phyloP scores from a whole-genome alignment of 2,113 vertebrate species.

The Aspiorhynchus laticeps region DNA sequence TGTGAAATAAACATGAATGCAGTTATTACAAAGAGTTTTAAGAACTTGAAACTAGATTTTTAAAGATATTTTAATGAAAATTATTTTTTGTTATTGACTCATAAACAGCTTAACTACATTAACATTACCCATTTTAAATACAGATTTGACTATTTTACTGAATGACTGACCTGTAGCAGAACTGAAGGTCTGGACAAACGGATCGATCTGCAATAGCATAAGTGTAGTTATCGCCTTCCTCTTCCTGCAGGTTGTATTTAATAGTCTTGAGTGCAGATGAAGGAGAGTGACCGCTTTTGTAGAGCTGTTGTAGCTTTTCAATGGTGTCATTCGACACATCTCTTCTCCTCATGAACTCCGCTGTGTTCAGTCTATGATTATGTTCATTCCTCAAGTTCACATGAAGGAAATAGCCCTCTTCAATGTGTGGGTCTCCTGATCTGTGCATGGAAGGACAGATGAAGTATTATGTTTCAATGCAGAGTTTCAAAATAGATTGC shows the following conservation, averaged over 20 bases:
- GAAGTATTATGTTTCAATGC: neutral
- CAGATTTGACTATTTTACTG: neutral
- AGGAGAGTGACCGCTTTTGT: constrained; percentile 54
- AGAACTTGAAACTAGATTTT: neutral
- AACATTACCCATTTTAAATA: neutral
- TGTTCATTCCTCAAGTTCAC: constrained; percentile 55
- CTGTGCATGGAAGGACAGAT: neutral
- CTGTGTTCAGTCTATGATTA: constrained; percentile 53
- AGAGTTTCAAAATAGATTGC: constrained; percentile 13
- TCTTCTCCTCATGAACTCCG: constrained; percentile 48
- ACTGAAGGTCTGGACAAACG: constrained; percentile 57
- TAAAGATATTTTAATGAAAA: neutral
- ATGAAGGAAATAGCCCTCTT: constrained; percentile 1
- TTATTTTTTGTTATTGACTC: neutral
- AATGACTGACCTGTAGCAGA: constrained; percentile 56
- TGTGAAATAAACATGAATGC: neutral
- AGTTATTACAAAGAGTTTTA: neutral
- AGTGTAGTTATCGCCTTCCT: constrained; percentile 52
- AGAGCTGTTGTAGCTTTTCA: constrained; percentile 53
- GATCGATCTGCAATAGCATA: constrained; percentile 51
- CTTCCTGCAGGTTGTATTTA: constrained; percentile 58
- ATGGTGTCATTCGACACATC: constrained; percentile 56
- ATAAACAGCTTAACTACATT: neutral
- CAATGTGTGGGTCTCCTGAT: neutral
- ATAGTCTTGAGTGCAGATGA: constrained; percentile 56